phyloP scores from a whole-genome alignment of 2,113 vertebrate species.

The Spermophilus dauricus region DNA sequence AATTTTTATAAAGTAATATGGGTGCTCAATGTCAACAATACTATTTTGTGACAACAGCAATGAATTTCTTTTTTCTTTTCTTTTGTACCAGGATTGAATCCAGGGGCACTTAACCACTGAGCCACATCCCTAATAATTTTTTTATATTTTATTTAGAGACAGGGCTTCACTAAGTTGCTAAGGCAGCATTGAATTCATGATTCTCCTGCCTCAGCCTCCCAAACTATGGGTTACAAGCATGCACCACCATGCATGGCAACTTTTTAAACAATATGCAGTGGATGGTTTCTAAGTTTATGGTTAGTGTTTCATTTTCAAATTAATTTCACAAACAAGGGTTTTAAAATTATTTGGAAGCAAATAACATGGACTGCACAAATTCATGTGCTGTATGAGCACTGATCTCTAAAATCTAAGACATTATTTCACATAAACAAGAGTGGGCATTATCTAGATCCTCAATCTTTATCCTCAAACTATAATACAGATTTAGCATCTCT shows the following conservation, averaged over 20 bases:
- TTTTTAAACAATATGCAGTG: conserved; percentile 26
- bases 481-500: background rate
- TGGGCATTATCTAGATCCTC: background rate
- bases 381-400: background rate
- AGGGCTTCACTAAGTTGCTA: background rate
- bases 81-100: background rate
- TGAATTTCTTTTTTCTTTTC: too few species aligned
- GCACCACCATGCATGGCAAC: background rate
- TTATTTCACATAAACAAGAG: conserved; percentile 20
- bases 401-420: conserved; percentile 3
- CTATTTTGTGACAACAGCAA: background rate
- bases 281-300: background rate
- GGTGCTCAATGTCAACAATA: background rate
- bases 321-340: conserved; percentile 60
- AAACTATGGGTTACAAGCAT: background rate
- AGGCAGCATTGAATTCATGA: background rate
- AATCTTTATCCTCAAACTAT: background rate
- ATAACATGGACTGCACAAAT: conserved; percentile 61
- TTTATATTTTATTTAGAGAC: background rate
- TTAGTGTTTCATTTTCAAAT: conserved; percentile 49
- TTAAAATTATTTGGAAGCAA: conserved; percentile 63
- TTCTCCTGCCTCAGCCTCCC: background rate
- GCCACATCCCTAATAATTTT: background rate
- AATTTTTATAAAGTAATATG: background rate
- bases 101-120: background rate